Conservation (phyloP, 2,113 vertebrate genomes). For the Megaceryle torquata region DNA sequence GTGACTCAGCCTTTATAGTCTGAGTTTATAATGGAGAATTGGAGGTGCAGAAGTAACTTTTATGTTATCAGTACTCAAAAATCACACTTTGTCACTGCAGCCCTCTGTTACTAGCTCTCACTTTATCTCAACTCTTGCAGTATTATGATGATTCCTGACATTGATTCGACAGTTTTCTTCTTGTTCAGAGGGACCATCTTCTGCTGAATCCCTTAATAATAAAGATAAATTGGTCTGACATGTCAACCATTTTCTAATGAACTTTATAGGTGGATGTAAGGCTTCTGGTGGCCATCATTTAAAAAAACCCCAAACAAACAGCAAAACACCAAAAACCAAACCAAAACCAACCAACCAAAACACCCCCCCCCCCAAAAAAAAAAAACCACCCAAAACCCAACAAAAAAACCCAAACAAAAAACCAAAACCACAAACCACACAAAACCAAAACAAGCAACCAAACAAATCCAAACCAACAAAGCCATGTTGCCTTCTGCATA, state of each 20-base stretch:
- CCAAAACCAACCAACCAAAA: no score
- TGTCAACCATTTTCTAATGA: accelerated
- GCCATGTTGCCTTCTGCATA: not conserved
- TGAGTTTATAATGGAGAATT: not conserved
- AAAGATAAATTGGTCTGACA: not conserved
- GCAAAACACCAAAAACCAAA: no score
- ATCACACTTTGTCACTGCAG: accelerated
- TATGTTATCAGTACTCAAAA: not conserved
- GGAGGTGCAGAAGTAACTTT: not conserved
- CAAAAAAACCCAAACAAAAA: not conserved
- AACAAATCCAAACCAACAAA: not conserved
- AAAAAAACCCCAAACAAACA: not conserved
- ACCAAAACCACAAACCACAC: no score
- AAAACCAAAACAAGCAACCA: not conserved
- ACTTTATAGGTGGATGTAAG: not conserved
- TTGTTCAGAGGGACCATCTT: not conserved
- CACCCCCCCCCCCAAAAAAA: no score
- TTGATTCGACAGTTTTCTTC: not conserved
- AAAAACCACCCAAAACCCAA: no score
- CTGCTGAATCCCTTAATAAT: not conserved
- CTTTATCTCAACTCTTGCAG: not conserved
- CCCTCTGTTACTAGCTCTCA: not conserved
- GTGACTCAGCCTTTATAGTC: not conserved
- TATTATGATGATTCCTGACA: not conserved
- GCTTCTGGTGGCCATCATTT: not conserved